Evolutionary conservation across 2,888 invertebrate genomes (phyloP), one percentile per base, ranked within the genome.

Genomic region (Hypomecis atomaria): DNA sequence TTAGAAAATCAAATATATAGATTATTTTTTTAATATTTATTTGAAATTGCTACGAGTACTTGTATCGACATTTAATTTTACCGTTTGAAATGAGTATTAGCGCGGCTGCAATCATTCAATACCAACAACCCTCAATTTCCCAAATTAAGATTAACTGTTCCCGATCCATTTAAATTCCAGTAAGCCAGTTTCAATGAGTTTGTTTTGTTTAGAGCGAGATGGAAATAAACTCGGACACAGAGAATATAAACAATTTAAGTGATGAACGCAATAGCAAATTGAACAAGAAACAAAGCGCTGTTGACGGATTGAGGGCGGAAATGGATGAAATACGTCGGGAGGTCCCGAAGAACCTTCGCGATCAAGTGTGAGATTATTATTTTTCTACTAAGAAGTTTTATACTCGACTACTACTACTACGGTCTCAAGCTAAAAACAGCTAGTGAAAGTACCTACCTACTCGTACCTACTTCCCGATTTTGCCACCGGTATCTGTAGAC

Each of bases 341-440:
- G 6, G 68, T 88, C 6, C 85, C 88, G 1, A 83, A 81, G 50
- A 72, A 87, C 52, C 58, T 88, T n/a, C 75, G 84, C 4, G 63
- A 60, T 10, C 75, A 78, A 49, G 62, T 85, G 89, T 89, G 69
- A 78, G 80, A 67, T 57, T 40, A 8, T 37, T 55, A 54, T 67
- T 54, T 13, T 0, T 53, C 10, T 5, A 40, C 40, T 40, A 9
- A 9, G 10, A 40, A 40, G 3, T 5, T 40, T 4, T 9, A 40
- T 40, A 7, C 5, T 40, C 9, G 6, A 38, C 9, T 23, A 23
- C 23, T 1, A 23, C 23, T 23, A 23, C n/a, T 23, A 23, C 23
- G 23, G 23, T 23, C 23, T 23, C 23, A 23, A 23, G 23, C 23
- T 23, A 3, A 23, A 23, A 23, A 3, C 23, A 23, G 23, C 23